These are phyloP conservation scores for Takifugu bimaculatus DNA, from an alignment of 2,113 vertebrate species.

Conservation along the genomic window DNA sequence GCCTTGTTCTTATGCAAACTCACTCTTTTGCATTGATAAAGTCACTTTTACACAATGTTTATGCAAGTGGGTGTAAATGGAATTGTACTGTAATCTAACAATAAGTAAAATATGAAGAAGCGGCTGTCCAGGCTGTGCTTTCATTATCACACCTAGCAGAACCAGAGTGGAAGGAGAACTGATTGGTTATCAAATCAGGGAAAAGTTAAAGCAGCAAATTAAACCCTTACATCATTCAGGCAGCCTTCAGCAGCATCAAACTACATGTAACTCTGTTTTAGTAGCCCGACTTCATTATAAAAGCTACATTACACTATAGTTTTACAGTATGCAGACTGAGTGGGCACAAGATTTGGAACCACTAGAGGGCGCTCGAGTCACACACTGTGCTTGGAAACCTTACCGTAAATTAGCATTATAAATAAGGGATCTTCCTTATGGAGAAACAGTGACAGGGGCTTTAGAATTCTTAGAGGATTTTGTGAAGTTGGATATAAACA, in stretches of 20 bases:
- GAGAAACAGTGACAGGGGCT: constrained; percentile 14
- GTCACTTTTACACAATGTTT: constrained; percentile 14
- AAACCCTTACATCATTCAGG: neutral
- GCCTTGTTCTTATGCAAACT: constrained; percentile 32
- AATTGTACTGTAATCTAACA: constrained; percentile 7
- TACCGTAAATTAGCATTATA: constrained; percentile 20
- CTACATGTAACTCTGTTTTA: too few relatives aligned
- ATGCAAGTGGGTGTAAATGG: constrained; percentile 59
- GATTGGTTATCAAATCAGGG: neutral
- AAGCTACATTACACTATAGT: neutral
- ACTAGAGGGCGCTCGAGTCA: constrained; percentile 61
- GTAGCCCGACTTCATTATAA: neutral
- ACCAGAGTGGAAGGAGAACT: neutral
- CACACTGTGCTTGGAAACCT: constrained; percentile 29
- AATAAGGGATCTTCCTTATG: constrained; percentile 26
- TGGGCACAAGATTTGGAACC: constrained; percentile 8
- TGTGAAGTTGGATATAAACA: constrained; percentile 15
- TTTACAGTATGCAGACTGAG: neutral
- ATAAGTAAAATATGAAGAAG: constrained; percentile 21
- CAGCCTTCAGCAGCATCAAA: neutral
- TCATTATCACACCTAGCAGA: neutral
- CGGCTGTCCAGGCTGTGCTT: neutral
- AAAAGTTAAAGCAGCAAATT: neutral
- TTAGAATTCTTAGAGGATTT: constrained; percentile 17
- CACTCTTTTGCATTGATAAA: constrained; percentile 3